These are phyloP conservation scores for Synanthedon formicaeformis DNA, from an alignment of 2,888 invertebrate species.

Conservation along the genomic window DNA sequence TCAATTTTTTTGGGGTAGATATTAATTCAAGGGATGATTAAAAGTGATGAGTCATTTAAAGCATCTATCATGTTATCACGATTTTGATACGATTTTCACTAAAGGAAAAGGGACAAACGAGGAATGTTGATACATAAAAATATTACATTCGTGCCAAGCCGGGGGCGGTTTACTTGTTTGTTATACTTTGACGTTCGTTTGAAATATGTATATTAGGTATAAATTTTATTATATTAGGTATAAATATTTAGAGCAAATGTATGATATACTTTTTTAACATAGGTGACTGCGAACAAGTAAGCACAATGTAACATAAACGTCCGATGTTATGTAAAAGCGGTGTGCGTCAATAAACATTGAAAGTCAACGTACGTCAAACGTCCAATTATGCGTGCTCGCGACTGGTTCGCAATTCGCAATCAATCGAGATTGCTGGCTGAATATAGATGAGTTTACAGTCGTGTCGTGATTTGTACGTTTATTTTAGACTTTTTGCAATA, in stretches of 20 bases:
- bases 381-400: background rate
- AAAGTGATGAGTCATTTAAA: no score
- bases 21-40: no score
- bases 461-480: background rate
- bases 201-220: background rate
- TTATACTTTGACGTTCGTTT: no score
- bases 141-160: background rate
- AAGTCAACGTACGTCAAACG: background rate
- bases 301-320: background rate
- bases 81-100: no score
- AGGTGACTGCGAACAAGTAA: no score
- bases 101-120: no score
- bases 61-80: no score
- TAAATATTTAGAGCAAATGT: no score
- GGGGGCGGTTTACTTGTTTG: background rate
- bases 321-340: background rate
- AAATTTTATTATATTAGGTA: no score
- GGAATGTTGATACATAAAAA: no score
- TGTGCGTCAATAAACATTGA: background rate
- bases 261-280: no score
- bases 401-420: constrained; percentile 7
- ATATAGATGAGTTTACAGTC: constrained; percentile 3
- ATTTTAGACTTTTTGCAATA: background rate
- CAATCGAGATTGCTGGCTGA: constrained; percentile 1
- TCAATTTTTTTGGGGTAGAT: no score